phyloP scores from a whole-genome alignment of 2,888 invertebrate species.

The Agrypnus murinus region DNA sequence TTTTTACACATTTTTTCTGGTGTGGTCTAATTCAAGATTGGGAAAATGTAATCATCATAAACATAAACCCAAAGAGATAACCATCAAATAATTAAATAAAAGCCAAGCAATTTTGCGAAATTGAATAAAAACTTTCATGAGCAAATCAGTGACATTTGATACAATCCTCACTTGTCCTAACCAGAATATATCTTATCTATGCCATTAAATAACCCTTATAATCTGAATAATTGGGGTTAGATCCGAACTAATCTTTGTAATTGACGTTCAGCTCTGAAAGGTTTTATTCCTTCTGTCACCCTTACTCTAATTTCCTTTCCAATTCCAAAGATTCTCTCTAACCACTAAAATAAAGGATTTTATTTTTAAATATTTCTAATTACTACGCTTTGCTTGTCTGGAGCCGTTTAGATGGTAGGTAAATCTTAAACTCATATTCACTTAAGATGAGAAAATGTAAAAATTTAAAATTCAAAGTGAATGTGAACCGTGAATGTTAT shows the following conservation, averaged over 20 bases:
- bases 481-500: too few relatives aligned
- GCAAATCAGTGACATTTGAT: background rate
- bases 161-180: constrained; percentile 6
- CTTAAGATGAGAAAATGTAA: background rate
- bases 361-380: background rate
- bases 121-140: too few relatives aligned
- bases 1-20: too few relatives aligned
- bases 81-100: too few relatives aligned
- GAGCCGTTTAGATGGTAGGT: too few relatives aligned
- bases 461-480: background rate
- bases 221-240: constrained; percentile 13
- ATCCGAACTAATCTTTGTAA: constrained; percentile 24
- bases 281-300: constrained; percentile 12
- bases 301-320: background rate
- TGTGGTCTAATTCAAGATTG: too few relatives aligned
- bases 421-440: too few relatives aligned
- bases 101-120: too few relatives aligned
- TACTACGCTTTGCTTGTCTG: background rate
- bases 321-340: background rate
- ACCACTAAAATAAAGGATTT: background rate
- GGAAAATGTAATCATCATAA: too few relatives aligned
- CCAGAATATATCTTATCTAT: constrained; percentile 2
- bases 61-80: too few relatives aligned
- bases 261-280: constrained; percentile 20
- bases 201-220: constrained; percentile 26